These are phyloP conservation scores for Flexamia atlantica DNA, from an alignment of 2,888 invertebrate genomes.

Conservation along the genomic window DNA sequence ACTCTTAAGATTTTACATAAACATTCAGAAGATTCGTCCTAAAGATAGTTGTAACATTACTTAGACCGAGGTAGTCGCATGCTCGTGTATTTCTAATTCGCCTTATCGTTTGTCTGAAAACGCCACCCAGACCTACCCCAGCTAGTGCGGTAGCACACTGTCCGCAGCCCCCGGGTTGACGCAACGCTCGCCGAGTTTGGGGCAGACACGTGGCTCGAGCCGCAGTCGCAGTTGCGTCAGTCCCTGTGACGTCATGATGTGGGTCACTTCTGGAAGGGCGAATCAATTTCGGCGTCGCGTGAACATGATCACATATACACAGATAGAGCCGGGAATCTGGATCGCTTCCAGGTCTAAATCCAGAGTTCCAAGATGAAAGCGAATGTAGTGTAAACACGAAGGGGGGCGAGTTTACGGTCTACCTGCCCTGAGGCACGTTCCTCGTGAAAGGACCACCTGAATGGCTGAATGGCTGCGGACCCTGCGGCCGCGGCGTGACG, in stretches of 20 bases:
- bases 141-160: no score
- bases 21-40: no score
- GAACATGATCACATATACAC: neutral
- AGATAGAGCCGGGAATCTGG: neutral
- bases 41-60: no score
- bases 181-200: neutral
- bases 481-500: neutral
- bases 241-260: neutral
- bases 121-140: no score
- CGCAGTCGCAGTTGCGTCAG: neutral
- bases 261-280: constrained; percentile 26
- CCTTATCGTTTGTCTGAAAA: no score
- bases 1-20: no score
- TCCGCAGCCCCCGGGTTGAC: neutral
- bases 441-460: neutral
- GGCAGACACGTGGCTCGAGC: neutral
- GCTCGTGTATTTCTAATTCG: no score
- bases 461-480: neutral
- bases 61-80: no score
- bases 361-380: neutral
- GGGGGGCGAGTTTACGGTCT: neutral
- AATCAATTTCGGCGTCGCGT: constrained; percentile 10
- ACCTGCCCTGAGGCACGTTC: constrained; percentile 8
- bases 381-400: neutral
- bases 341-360: neutral